Conservation (phyloP, 2,113 vertebrate genomes). For the Pseudorasbora parva region DNA sequence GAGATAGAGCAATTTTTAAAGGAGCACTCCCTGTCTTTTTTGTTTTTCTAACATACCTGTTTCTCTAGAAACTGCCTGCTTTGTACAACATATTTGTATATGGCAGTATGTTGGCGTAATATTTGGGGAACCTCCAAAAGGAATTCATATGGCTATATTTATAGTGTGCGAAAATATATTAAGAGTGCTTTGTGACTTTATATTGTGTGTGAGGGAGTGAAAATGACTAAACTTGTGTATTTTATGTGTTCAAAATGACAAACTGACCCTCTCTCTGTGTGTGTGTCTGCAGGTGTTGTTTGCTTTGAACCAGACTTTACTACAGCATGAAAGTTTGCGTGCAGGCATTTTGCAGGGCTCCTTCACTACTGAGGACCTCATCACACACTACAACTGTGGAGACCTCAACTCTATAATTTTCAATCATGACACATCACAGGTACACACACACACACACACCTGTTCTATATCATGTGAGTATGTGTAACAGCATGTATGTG, state of each 20-base stretch:
- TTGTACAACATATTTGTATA: not conserved
- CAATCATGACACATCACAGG: slow-evolving; percentile 89
- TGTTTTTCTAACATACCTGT: slow-evolving; percentile 24
- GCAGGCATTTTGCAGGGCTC: slow-evolving; percentile 83
- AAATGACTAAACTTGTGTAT: not conserved
- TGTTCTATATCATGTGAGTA: slow-evolving; percentile 1
- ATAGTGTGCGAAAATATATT: slow-evolving; percentile 10
- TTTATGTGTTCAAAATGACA: not conserved
- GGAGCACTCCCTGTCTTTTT: slow-evolving; percentile 49
- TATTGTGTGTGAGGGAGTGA: not conserved
- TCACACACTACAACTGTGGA: slow-evolving; percentile 90
- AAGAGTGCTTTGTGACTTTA: slow-evolving; percentile 8
- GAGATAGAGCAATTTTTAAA: slow-evolving; percentile 66
- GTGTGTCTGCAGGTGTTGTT: slow-evolving; percentile 81
- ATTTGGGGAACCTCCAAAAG: not conserved
- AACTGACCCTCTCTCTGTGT: not conserved
- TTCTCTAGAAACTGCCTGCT: not conserved
- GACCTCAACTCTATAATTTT: slow-evolving; percentile 88
- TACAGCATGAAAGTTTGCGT: slow-evolving; percentile 85
- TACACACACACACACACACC: slow-evolving; percentile 54
- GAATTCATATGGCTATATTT: not conserved
- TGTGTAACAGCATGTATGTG: slow-evolving; percentile 12
- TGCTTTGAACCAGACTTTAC: slow-evolving; percentile 86
- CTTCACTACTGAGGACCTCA: slow-evolving; percentile 87
- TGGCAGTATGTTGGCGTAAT: not conserved